A percentile compares a stretch with the other conserved stretches of the same genome.
These are phyloP conservation scores for Temnothorax rugatulus DNA, from an alignment of 2,888 invertebrate genomes.

Conservation along the genomic window DNA sequence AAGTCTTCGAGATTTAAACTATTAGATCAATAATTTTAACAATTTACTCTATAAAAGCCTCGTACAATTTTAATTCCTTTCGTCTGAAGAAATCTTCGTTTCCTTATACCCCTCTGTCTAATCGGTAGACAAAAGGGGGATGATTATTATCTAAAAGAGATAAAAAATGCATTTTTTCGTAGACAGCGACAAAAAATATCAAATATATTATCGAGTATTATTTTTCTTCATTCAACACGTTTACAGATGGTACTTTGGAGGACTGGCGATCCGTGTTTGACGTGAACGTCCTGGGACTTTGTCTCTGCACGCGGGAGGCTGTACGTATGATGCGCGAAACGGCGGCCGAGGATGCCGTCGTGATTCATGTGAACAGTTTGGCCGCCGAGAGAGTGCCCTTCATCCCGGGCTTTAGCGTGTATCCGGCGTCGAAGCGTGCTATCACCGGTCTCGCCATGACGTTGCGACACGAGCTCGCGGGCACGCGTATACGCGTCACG, in stretches of 20 bases:
- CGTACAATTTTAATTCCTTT: not conserved
- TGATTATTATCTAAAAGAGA: slow-evolving; percentile 1
- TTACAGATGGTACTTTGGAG: slow-evolving; percentile 78
- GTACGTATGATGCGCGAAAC: slow-evolving; percentile 87
- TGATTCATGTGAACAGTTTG: slow-evolving; percentile 88
- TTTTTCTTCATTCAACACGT: not conserved
- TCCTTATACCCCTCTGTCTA: not conserved
- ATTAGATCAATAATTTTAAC: not conserved
- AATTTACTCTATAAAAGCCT: not conserved
- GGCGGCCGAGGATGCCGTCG: slow-evolving; percentile 87
- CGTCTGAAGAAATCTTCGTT: not conserved
- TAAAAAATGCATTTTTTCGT: not conserved
- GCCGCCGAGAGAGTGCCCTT: slow-evolving; percentile 87
- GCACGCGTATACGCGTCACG: slow-evolving; percentile 78
- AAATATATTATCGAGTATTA: not conserved
- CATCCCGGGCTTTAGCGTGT: slow-evolving; percentile 87
- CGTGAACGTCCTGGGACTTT: slow-evolving; percentile 88
- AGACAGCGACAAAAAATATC: not conserved
- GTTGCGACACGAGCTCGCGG: slow-evolving; percentile 87
- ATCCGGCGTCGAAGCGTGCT: slow-evolving; percentile 88
- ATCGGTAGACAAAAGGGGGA: not conserved
- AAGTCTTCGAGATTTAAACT: not conserved
- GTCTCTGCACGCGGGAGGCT: slow-evolving; percentile 88
- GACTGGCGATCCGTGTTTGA: slow-evolving; percentile 86
- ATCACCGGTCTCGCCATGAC: slow-evolving; percentile 88